Percentiles rank a stretch among this genome's conserved stretches.
Evolutionary conservation across 64 coral and sea anemone species (phyloP).

Genomic region (Pocillopora verrucosa): DNA sequence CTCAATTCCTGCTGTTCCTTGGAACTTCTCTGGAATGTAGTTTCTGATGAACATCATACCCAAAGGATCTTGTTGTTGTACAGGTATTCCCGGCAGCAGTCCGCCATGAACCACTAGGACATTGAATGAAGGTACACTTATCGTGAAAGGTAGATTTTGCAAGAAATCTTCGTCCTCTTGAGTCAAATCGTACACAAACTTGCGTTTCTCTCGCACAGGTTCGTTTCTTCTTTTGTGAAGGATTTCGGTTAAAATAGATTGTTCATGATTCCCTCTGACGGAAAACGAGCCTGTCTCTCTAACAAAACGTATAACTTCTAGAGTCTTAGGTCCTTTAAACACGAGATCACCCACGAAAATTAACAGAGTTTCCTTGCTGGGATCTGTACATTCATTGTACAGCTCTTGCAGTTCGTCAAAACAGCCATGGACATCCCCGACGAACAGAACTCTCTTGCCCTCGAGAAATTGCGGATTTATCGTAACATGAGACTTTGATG

Average conservation of each 20-base stretch:
- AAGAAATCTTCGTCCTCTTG: constrained; percentile 69
- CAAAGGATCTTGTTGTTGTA: constrained; percentile 63
- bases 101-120: constrained; percentile 79
- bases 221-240: constrained; percentile 57
- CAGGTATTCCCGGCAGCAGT: constrained; percentile 61
- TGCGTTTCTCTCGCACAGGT: constrained; percentile 59
- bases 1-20: constrained; percentile 25
- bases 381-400: constrained; percentile 34
- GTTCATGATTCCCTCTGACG: constrained; percentile 77
- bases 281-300: constrained; percentile 71
- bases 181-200: constrained; percentile 41
- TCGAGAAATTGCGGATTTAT: background rate
- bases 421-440: constrained; percentile 82
- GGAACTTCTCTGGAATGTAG: constrained; percentile 63
- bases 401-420: constrained; percentile 69
- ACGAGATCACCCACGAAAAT: constrained; percentile 73
- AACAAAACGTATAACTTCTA: constrained; percentile 55
- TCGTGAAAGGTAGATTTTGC: constrained; percentile 66
- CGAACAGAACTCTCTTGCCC: constrained; percentile 42
- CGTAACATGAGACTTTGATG: constrained; percentile 1
- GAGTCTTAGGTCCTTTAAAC: constrained; percentile 62
- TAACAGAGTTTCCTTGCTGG: constrained; percentile 50
- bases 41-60: constrained; percentile 79
- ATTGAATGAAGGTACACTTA: constrained; percentile 65
- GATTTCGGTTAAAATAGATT: constrained; percentile 67